Evolutionary conservation across 1,140 invertebrate genomes (phyloP).

Genomic region (Forficula auricularia): DNA sequence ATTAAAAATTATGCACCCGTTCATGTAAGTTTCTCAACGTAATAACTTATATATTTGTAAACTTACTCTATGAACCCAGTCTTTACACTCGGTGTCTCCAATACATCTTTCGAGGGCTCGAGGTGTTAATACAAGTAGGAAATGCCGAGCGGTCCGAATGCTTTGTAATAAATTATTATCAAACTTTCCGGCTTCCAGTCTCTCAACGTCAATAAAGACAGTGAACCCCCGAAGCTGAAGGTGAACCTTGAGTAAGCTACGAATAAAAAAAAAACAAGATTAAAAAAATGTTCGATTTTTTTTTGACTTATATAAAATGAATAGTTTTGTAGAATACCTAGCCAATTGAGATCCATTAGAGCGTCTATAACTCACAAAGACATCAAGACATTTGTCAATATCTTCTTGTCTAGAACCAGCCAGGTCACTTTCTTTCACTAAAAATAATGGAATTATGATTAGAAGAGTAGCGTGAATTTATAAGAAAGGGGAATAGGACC

Average conservation of each 20-base stretch:
- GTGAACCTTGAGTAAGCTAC: slow-evolving; percentile 76
- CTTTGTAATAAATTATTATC: slow-evolving; percentile 94
- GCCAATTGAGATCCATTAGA: slow-evolving; percentile 97
- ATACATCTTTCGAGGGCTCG: slow-evolving; percentile 86
- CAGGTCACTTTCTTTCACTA: slow-evolving; percentile 37
- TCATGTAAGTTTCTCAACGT: no score
- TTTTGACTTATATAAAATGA: no score
- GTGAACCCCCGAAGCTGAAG: slow-evolving; percentile 83
- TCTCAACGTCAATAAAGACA: slow-evolving; percentile 90
- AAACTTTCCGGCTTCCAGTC: slow-evolving; percentile 93
- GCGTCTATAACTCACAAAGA: slow-evolving; percentile 94
- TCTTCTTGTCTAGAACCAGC: slow-evolving; percentile 49
- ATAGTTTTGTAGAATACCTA: slow-evolving; percentile 28
- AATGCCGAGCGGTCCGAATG: slow-evolving; percentile 90
- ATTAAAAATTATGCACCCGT: no score
- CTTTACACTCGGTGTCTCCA: slow-evolving; percentile 81
- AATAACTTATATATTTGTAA: not conserved
- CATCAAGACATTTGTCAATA: slow-evolving; percentile 77
- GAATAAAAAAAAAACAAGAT: slow-evolving; percentile 12
- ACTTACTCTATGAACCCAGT: slow-evolving; percentile 94
- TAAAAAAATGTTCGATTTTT: no score
- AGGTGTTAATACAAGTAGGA: slow-evolving; percentile 88
- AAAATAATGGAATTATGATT: no score
- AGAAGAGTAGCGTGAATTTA: no score
- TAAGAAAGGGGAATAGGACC: no score